Conservation (phyloP, 2,113 vertebrate species). For the Trogon surrucura region DNA sequence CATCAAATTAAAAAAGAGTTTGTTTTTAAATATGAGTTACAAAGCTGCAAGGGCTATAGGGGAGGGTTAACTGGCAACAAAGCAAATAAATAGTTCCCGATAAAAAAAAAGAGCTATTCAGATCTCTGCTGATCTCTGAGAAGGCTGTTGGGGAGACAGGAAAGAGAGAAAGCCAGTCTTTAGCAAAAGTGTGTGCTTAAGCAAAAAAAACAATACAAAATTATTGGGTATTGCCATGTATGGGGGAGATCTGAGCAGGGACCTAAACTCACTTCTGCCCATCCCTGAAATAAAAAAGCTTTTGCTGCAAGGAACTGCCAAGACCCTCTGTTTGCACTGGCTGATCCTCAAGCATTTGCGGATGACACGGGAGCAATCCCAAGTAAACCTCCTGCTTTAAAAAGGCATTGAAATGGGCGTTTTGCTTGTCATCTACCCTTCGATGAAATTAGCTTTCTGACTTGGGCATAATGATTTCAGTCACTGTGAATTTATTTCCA, state of each 20-base stretch:
- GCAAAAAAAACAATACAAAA: background rate
- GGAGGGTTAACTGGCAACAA: background rate
- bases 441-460: background rate
- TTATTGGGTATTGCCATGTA: background rate
- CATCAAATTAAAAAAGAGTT: background rate
- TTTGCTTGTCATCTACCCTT: background rate
- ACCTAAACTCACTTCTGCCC: background rate
- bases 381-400: background rate
- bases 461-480: background rate
- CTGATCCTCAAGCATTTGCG: background rate
- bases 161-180: background rate
- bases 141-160: background rate
- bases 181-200: background rate
- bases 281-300: background rate
- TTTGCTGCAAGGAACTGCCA: background rate
- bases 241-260: background rate
- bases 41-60: background rate
- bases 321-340: background rate
- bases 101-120: background rate
- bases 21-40: background rate
- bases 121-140: background rate
- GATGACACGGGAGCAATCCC: background rate
- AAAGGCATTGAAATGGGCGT: background rate
- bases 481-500: slow-evolving; percentile 37
- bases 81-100: background rate